These are phyloP conservation scores for Mugil cephalus DNA, from an alignment of 2,113 vertebrate species.

Conservation along the genomic window DNA sequence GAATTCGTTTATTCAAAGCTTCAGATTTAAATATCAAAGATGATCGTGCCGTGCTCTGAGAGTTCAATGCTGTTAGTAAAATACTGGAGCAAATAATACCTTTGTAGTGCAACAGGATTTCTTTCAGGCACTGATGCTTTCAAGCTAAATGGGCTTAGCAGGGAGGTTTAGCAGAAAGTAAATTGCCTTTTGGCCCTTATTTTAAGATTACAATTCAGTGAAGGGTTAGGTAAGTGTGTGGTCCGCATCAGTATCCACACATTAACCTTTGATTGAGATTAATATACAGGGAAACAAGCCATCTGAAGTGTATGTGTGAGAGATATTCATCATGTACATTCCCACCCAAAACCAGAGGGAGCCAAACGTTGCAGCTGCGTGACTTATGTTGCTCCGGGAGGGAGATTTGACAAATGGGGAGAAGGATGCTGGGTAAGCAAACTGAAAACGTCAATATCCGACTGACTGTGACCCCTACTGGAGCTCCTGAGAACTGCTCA, in stretches of 20 bases:
- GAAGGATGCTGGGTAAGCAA: constrained; percentile 74
- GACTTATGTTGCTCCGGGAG: constrained; percentile 67
- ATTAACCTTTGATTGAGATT: constrained; percentile 16
- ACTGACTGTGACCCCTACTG: constrained; percentile 67
- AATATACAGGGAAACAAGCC: constrained; percentile 28
- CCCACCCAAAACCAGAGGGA: constrained; percentile 37
- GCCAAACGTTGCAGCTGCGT: constrained; percentile 54
- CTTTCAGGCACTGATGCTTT: constrained; percentile 56
- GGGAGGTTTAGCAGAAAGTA: constrained; percentile 10
- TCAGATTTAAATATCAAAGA: constrained; percentile 83
- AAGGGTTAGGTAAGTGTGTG: constrained; percentile 19
- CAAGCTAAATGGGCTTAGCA: constrained; percentile 50
- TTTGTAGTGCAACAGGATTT: constrained; percentile 71
- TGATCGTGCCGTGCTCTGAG: constrained; percentile 51
- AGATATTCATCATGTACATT: constrained; percentile 46
- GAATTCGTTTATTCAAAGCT: constrained; percentile 66
- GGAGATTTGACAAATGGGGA: constrained; percentile 68
- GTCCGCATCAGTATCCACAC: constrained; percentile 31
- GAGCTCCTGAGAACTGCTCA: constrained; percentile 25
- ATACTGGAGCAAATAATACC: constrained; percentile 60
- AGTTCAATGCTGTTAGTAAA: constrained; percentile 61
- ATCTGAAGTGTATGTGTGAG: constrained; percentile 10
- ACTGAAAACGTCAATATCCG: constrained; percentile 66
- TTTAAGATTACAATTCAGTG: constrained; percentile 39
- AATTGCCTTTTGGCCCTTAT: constrained; percentile 31